Evolutionary conservation across 1,140 invertebrate genomes (phyloP).

Genomic region (Brachionus rubens): DNA sequence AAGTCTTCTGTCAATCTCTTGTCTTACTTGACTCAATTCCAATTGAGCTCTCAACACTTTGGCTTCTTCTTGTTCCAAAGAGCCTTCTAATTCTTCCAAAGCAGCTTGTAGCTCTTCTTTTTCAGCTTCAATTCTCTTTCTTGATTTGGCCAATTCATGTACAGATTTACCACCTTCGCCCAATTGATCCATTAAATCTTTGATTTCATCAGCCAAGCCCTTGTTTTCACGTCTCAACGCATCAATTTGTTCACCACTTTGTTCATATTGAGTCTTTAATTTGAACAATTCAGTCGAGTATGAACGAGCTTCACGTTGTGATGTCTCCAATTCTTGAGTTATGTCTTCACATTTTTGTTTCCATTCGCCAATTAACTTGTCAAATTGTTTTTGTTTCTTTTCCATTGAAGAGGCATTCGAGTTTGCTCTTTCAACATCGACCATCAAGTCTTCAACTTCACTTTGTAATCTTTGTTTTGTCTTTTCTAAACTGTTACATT

Average conservation of each 20-base stretch:
- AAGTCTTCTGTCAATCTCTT: slow-evolving; percentile 95
- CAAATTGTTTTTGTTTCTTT: slow-evolving; percentile 99
- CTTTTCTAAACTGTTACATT: slow-evolving; percentile 92
- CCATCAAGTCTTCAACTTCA: slow-evolving; percentile 94
- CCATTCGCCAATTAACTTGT: slow-evolving; percentile 99
- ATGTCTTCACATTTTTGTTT: slow-evolving; percentile 97
- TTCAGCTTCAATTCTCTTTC: slow-evolving; percentile 94
- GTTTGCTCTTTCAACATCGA: slow-evolving; percentile 83
- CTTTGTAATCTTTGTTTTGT: slow-evolving; percentile 90
- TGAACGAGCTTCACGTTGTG: slow-evolving; percentile 97
- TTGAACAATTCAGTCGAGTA: slow-evolving; percentile 98
- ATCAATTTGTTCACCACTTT: slow-evolving; percentile 89
- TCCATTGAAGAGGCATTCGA: slow-evolving; percentile 83
- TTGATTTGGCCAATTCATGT: slow-evolving; percentile 95
- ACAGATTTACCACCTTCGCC: slow-evolving; percentile 85
- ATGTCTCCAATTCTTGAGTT: slow-evolving; percentile 90
- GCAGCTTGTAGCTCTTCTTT: slow-evolving; percentile 98
- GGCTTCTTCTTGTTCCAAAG: slow-evolving; percentile 78
- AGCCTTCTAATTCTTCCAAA: slow-evolving; percentile 95
- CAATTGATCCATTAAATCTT: slow-evolving; percentile 92
- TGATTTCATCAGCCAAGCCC: slow-evolving; percentile 75
- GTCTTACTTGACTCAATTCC: slow-evolving; percentile 91
- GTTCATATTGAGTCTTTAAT: slow-evolving; percentile 93
- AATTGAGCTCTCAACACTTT: slow-evolving; percentile 84
- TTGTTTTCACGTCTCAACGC: slow-evolving; percentile 97